These are phyloP conservation scores for Melitaea cinxia DNA, from an alignment of 1,140 invertebrate genomes.

Conservation along the genomic window DNA sequence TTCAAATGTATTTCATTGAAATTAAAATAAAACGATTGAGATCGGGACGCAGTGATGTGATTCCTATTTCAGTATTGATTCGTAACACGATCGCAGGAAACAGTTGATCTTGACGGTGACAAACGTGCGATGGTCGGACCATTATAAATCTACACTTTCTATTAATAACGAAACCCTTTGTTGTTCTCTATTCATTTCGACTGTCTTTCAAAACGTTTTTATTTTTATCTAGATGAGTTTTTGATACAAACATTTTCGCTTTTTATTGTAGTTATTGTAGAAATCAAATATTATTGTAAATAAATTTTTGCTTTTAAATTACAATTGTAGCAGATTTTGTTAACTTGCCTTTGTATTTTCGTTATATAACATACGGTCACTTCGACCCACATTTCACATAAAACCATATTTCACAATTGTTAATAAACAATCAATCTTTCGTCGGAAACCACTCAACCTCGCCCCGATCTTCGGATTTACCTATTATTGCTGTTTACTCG, in stretches of 20 bases:
- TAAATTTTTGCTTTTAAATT: not conserved
- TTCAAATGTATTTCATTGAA: not conserved
- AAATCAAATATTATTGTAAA: not conserved
- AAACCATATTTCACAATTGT: slow-evolving; percentile 46
- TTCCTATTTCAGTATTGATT: slow-evolving; percentile 34
- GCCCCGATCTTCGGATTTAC: slow-evolving; percentile 52
- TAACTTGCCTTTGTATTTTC: not conserved
- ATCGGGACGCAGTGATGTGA: slow-evolving; percentile 17
- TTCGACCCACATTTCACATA: slow-evolving; percentile 20
- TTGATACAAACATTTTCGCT: not conserved
- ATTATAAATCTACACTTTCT: slow-evolving; percentile 36
- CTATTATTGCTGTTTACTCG: slow-evolving; percentile 70
- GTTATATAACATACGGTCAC: not conserved
- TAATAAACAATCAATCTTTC: slow-evolving; percentile 39
- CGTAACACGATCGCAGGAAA: slow-evolving; percentile 39
- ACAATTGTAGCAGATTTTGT: not conserved
- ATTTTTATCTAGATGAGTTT: not conserved
- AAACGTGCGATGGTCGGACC: slow-evolving; percentile 30
- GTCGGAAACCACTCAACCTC: slow-evolving; percentile 64
- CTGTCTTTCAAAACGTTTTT: not conserved
- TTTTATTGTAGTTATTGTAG: not conserved
- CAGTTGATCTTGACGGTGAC: slow-evolving; percentile 40
- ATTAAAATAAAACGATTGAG: not conserved
- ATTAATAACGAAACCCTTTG: slow-evolving; percentile 34
- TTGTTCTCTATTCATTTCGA: slow-evolving; percentile 7